phyloP scores from a whole-genome alignment of 2,113 vertebrate species.

The Anhinga anhinga region DNA sequence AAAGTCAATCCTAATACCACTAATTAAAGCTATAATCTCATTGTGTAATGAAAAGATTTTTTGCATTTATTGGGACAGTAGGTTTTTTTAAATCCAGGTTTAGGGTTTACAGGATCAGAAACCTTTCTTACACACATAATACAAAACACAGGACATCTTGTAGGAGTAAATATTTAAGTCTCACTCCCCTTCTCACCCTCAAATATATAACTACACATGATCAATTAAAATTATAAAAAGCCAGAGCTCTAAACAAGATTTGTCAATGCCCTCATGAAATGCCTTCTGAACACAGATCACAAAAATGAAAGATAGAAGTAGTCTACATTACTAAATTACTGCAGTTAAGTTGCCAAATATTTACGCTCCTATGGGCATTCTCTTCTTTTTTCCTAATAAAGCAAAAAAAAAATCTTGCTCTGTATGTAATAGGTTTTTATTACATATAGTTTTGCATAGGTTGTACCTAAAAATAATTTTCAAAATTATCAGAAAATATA shows the following conservation, averaged over 20 bases:
- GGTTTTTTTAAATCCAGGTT: neutral
- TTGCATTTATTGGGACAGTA: neutral
- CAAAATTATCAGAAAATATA: neutral
- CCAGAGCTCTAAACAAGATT: neutral
- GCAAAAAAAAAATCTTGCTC: neutral
- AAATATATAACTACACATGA: neutral
- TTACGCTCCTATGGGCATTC: neutral
- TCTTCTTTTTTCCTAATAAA: neutral
- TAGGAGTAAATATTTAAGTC: neutral
- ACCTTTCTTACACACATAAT: neutral
- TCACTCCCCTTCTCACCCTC: neutral
- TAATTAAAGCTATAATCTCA: neutral
- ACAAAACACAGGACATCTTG: neutral
- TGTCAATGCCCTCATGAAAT: neutral
- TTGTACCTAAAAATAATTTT: neutral
- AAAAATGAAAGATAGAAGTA: neutral
- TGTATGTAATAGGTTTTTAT: neutral
- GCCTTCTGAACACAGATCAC: neutral
- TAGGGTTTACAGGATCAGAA: neutral
- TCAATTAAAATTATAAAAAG: neutral
- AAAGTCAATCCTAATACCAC: neutral
- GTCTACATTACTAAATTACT: neutral
- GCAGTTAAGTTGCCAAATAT: neutral
- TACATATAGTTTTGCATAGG: neutral
- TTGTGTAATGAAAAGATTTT: neutral